Base-by-base conservation (phyloP, 2,797 vertebrate species). In the Rhynchonycteris naso region DNA sequence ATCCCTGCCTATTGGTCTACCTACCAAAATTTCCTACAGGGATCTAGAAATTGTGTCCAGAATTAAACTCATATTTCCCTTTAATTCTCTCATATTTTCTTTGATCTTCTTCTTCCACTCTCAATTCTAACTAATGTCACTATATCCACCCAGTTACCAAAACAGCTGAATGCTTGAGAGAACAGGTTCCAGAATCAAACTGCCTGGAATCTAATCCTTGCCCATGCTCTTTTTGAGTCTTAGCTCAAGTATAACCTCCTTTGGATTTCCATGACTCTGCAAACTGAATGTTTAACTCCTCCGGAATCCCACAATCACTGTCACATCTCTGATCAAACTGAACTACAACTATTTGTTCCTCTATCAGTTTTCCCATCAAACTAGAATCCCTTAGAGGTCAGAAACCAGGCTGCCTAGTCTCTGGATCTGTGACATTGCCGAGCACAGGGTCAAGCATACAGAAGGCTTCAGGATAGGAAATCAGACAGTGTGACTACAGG, bases 21-120 rank as follows among this genome's bases (percentile, higher is more conserved):
- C 65, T 68, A 74, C 43, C 80, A 89, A 91, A 89, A 97, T 69
- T 68, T 79, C 75, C 43, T 78, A 56, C 4, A 90, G n/a, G 26
- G 35, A 92, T 87, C 54, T 9, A 94, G 66, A 95, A 88, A 91
- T 88, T 65, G 10, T 26, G 11, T 63, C 66, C 22, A 92, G 50
- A 90, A 88, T 90, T 74, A 93, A 95, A 86, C 8, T 69, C 47
- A 24, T 59, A 78, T 54, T 94, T 94, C 38, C 56, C 75, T 94
- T 88, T 88, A 95, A 79, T 85, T 24, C 24, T 16, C 54, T 79
- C 52, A 35, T 75, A 30, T 15, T 85, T 19, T 86, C 71, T 71
- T 82, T 68, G 33, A 76, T 59, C 33, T 5, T 78, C 56, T 84
- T 59, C 56, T 52, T 79, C 43, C 19, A 33, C 38, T 94, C 75